phyloP scores from a whole-genome alignment of 2,888 invertebrate genomes.

The Steinernema carpocapsae region DNA sequence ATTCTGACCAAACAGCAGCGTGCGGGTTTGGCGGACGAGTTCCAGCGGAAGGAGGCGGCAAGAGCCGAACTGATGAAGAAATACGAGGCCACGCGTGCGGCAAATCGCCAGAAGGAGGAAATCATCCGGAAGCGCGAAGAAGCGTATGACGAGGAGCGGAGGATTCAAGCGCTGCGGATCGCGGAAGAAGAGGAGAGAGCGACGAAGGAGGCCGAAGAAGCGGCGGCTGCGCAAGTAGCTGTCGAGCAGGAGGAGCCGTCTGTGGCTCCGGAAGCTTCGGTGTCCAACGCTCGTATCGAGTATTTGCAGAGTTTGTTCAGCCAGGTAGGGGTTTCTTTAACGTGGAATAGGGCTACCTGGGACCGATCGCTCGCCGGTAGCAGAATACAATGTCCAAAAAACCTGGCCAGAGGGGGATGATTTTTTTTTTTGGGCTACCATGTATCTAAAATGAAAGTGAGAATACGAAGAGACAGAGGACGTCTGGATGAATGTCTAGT shows the following conservation, averaged over 20 bases:
- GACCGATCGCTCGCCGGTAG: too few relatives aligned
- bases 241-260: background rate
- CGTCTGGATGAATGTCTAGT: too few relatives aligned
- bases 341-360: too few relatives aligned
- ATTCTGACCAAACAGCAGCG: conserved; percentile 46
- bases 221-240: background rate
- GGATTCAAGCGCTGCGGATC: conserved; percentile 38
- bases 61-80: conserved; percentile 41
- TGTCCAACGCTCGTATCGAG: background rate
- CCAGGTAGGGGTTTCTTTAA: too few relatives aligned
- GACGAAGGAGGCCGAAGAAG: conserved; percentile 41
- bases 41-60: conserved; percentile 39
- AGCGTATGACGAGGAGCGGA: conserved; percentile 19
- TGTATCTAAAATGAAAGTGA: too few relatives aligned
- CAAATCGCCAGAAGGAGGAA: conserved; percentile 49
- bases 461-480: too few relatives aligned
- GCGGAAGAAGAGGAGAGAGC: conserved; percentile 44
- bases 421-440: too few relatives aligned
- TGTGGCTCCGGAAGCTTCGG: background rate
- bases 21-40: conserved; percentile 40
- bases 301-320: background rate
- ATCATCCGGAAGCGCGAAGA: conserved; percentile 29
- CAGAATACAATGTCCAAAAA: too few relatives aligned
- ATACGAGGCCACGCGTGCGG: conserved; percentile 43
- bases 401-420: too few relatives aligned